A percentile compares a stretch with the other conserved stretches of the same genome.
phyloP scores from a whole-genome alignment of 1,140 invertebrate genomes.

The Heterodera schachtii region DNA sequence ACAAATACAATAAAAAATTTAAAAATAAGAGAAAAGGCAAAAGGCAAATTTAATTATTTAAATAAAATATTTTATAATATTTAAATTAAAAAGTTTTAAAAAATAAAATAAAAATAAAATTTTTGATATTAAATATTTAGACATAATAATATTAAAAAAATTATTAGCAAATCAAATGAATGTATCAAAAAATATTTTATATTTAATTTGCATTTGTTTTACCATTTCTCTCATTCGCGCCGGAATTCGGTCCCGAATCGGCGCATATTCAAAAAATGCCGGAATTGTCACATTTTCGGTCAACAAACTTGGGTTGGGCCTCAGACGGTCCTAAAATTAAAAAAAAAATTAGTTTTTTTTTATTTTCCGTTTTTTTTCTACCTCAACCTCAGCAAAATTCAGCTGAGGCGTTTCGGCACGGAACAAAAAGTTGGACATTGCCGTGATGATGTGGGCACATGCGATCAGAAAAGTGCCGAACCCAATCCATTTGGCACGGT shows the following conservation, averaged over 20 bases:
- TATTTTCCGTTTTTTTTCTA: conserved; percentile 13
- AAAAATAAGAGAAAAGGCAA: too few relatives aligned
- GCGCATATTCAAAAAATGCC: conserved; percentile 51
- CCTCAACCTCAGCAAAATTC: conserved; percentile 59
- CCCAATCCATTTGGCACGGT: conserved; percentile 64
- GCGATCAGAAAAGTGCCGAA: conserved; percentile 59
- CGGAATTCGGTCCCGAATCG: conserved; percentile 57
- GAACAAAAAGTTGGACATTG: conserved; percentile 55
- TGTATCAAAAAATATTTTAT: too few relatives aligned
- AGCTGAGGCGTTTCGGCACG: conserved; percentile 47
- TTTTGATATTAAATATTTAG: too few relatives aligned
- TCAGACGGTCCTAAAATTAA: conserved; percentile 34
- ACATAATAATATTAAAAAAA: too few relatives aligned
- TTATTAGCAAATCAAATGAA: too few relatives aligned
- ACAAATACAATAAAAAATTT: too few relatives aligned
- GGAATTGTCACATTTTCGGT: conserved; percentile 43
- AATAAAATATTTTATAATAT: too few relatives aligned
- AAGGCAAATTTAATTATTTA: too few relatives aligned
- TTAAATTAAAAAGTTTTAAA: too few relatives aligned
- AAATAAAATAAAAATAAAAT: too few relatives aligned
- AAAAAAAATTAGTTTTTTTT: conserved; percentile 24
- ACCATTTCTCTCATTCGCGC: conserved; percentile 15
- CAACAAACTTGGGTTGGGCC: conserved; percentile 33
- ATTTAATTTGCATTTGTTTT: too few relatives aligned
- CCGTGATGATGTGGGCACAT: conserved; percentile 55